These are phyloP conservation scores for Nasonia giraulti DNA, from an alignment of 1,140 invertebrate genomes.

Conservation along the genomic window DNA sequence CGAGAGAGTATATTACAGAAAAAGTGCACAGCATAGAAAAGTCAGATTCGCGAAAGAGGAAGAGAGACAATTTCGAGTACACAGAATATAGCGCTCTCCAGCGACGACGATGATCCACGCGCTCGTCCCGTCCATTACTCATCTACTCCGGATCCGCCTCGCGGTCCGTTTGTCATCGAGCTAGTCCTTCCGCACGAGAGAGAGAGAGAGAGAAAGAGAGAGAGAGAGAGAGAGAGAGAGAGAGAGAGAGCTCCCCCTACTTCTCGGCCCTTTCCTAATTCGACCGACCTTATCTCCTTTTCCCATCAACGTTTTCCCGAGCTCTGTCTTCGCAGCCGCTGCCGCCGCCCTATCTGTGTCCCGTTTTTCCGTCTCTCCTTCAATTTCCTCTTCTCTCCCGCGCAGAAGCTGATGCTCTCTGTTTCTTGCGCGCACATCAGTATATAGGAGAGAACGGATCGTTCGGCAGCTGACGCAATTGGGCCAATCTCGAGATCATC, in stretches of 20 bases:
- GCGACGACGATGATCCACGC: not conserved
- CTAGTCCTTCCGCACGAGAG: conserved; percentile 29
- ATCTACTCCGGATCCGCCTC: conserved; percentile 16
- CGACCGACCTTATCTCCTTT: conserved; percentile 12
- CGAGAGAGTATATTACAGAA: not conserved
- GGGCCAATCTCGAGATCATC: conserved; percentile 32
- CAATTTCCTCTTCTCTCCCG: conserved; percentile 10
- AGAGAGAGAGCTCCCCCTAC: not conserved
- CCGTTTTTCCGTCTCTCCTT: conserved; percentile 25
- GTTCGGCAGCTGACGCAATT: conserved; percentile 7
- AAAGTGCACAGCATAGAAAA: not conserved
- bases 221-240: too few relatives aligned
- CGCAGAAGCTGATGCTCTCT: not conserved
- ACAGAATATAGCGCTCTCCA: too few relatives aligned
- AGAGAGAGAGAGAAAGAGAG: too few relatives aligned
- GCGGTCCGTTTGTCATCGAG: conserved; percentile 44
- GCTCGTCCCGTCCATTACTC: conserved; percentile 25
- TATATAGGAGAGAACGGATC: not conserved
- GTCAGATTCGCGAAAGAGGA: too few relatives aligned
- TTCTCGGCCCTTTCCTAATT: conserved; percentile 3
- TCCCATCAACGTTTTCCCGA: not conserved
- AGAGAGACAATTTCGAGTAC: too few relatives aligned
- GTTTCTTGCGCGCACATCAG: not conserved
- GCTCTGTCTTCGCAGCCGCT: not conserved
- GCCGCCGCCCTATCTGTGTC: not conserved